Percentiles rank a stretch among this genome's conserved stretches.
phyloP scores from a whole-genome alignment of 2,888 invertebrate species.

The Orthosia incerta region DNA sequence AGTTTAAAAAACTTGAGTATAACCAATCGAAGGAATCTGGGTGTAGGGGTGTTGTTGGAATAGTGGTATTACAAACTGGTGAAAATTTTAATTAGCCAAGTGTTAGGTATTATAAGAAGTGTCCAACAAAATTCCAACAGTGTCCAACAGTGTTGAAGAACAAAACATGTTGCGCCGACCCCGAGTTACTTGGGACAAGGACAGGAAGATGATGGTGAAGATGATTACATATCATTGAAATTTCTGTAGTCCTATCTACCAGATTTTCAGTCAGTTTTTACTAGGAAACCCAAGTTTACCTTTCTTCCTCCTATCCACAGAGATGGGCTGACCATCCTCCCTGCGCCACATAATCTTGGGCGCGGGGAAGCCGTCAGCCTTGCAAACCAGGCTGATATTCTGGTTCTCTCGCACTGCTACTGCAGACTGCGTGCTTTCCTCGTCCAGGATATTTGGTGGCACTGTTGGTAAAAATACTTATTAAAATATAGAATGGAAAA shows the following conservation, averaged over 20 bases:
- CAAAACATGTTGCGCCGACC: too few relatives aligned
- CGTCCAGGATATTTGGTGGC: constrained; percentile 97
- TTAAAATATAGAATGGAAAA: neutral
- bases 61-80: neutral
- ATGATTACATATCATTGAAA: too few relatives aligned
- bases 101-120: neutral
- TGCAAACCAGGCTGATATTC: constrained; percentile 97
- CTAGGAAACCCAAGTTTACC: constrained; percentile 88
- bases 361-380: constrained; percentile 97
- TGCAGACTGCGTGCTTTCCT: constrained; percentile 97
- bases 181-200: too few relatives aligned
- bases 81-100: neutral
- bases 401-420: constrained; percentile 98
- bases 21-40: neutral
- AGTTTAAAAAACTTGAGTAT: neutral
- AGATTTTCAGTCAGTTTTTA: neutral
- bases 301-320: constrained; percentile 96
- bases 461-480: constrained; percentile 91
- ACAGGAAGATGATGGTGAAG: too few relatives aligned
- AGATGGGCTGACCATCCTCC: constrained; percentile 97
- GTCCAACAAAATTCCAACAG: too few relatives aligned
- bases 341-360: constrained; percentile 98
- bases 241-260: too few relatives aligned
- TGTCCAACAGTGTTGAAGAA: too few relatives aligned
- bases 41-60: neutral